Evolutionary conservation across 2,113 vertebrate genomes (phyloP), one percentile per base, ranked within the genome.

Genomic region (Perognathus longimembris): DNA sequence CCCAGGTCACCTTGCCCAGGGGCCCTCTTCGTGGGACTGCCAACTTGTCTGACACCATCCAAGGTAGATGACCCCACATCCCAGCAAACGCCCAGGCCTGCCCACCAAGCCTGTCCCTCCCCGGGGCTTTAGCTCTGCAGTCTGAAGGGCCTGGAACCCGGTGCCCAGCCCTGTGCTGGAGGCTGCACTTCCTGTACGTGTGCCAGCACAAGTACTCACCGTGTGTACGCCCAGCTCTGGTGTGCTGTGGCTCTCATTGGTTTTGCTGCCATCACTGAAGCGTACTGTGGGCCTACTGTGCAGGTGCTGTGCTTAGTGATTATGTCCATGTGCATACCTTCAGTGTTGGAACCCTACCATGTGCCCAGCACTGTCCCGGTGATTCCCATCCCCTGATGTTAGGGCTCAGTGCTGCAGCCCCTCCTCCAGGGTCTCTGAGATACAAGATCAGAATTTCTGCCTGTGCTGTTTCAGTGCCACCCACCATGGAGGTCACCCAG

Each of bases 391-490:
- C 21, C 0, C 0, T 15, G 32, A 2, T 40, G 32, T 22, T 38
- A 11, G 42, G 85, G 28, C 34, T 7, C 2, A 21, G 0, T 12
- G 32, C 3, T 8, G 0, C 1, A 21, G 1, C 30, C 0, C 82
- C 20, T 21, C 24, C 71, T 61, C 59, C 5, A 21, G 22, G 1
- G 20, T 17, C 36, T 36, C 30, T 89, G 34, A 42, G 20, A 40
- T 34, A 6, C 1, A 6, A 54, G 63, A 28, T 93, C 74, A 92
- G 6, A 93, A 15, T 36, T 66, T 91, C 59, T 79, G 17, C 45
- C 90, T 73, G 59, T 93, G 77, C 93, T 86, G 57, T 83, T 90
- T 92, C 96, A 98, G 97, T 98, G 45, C 3, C 75, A 0, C 96
- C 96, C 85, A 34, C 0, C 0, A 4, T 97, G 90, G 24, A 5